phyloP scores from a whole-genome alignment of 2,888 invertebrate genomes.

The Hypselothyrea guttata region DNA sequence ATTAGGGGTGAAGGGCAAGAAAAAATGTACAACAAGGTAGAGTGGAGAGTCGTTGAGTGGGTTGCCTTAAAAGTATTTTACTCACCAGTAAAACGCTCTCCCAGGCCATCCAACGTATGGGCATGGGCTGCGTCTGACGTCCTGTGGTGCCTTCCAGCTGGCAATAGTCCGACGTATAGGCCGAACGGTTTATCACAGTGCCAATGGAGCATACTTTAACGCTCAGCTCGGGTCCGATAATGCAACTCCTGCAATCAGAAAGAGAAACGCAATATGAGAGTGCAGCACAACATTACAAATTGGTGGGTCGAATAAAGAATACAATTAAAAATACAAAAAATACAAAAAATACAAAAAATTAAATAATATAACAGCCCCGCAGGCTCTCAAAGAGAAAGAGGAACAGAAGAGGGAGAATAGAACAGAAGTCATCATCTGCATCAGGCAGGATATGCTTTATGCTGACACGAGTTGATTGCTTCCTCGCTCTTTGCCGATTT shows the following conservation, averaged over 20 bases:
- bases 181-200: conserved; percentile 85
- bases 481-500: conserved; percentile 28
- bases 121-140: conserved; percentile 84
- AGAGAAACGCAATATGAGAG: neutral
- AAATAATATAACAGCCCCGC: conserved; percentile 71
- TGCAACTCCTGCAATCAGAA: conserved; percentile 87
- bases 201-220: conserved; percentile 91
- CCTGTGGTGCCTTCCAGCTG: conserved; percentile 87
- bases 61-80: conserved; percentile 31
- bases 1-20: conserved; percentile 11
- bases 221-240: conserved; percentile 88
- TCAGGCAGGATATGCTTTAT: conserved; percentile 57
- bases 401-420: neutral
- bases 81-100: conserved; percentile 90
- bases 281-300: conserved; percentile 38
- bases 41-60: neutral
- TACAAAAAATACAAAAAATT: no score
- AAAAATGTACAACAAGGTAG: neutral
- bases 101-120: conserved; percentile 95
- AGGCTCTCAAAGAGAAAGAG: conserved; percentile 36
- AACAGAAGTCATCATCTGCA: conserved; percentile 17
- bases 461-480: conserved; percentile 64
- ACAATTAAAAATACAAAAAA: conserved; percentile 76
- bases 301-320: conserved; percentile 55
- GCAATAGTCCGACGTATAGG: conserved; percentile 91